Conservation (phyloP, 2,888 invertebrate genomes). For the Tribolium freemani region DNA sequence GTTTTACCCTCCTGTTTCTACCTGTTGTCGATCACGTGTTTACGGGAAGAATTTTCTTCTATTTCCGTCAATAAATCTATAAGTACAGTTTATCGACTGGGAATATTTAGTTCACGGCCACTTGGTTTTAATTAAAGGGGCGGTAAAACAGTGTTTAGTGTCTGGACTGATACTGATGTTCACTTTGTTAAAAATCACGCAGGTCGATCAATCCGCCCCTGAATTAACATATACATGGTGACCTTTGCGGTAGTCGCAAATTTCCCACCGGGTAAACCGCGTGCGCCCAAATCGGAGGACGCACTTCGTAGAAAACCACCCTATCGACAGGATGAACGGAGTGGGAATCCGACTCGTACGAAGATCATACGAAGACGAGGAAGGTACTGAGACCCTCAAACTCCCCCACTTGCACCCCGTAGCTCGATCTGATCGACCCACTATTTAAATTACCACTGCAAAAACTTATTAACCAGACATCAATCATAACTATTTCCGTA, state of each 20-base stretch:
- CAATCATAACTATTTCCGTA: conserved; percentile 28
- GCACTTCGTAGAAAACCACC: conserved; percentile 31
- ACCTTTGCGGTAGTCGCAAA: conserved; percentile 39
- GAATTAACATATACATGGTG: conserved; percentile 39
- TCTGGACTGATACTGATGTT: conserved; percentile 25
- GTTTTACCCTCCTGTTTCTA: conserved; percentile 33
- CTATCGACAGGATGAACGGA: conserved; percentile 35
- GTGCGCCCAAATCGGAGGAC: conserved; percentile 23
- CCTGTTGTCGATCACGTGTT: conserved; percentile 46
- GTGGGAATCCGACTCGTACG: conserved; percentile 39
- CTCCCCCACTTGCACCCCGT: conserved; percentile 26
- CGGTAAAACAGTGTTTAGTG: conserved; percentile 12
- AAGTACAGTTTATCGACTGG: conserved; percentile 43
- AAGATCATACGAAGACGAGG: conserved; percentile 29
- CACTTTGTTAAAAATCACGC: conserved; percentile 37
- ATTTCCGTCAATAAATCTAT: conserved; percentile 46
- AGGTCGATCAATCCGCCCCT: conserved; percentile 36
- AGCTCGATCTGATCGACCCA: conserved; percentile 2
- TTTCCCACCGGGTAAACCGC: conserved; percentile 29
- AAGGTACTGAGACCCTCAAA: conserved; percentile 32
- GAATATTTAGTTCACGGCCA: conserved; percentile 45
- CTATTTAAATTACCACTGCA: conserved; percentile 10
- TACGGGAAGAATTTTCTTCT: conserved; percentile 26
- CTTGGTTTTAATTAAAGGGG: conserved; percentile 26
- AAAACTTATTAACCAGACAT: conserved; percentile 28